Evolutionary conservation across 1,140 invertebrate genomes (phyloP).

Genomic region (Trypoxylus dichotomus): DNA sequence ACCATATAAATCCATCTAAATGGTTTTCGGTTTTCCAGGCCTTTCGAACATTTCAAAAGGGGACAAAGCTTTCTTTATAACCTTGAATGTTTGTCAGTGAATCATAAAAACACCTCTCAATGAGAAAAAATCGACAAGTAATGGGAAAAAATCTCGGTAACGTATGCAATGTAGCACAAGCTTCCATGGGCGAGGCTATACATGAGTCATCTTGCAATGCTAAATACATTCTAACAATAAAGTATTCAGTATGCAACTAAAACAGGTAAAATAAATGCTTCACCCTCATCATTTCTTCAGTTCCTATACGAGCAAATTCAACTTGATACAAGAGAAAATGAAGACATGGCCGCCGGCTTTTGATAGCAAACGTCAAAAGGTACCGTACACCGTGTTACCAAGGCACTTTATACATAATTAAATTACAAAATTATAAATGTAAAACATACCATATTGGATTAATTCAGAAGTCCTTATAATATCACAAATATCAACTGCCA

Average conservation of each 20-base stretch:
- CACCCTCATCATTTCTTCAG: background rate
- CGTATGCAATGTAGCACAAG: conserved; percentile 27
- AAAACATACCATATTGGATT: conserved; percentile 51
- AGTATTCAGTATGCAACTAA: background rate
- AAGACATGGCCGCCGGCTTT: conserved; percentile 41
- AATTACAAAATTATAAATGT: background rate
- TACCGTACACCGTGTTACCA: background rate
- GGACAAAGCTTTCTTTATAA: conserved; percentile 18
- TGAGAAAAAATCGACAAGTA: background rate
- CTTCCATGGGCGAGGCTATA: conserved; percentile 34
- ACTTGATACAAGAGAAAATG: background rate
- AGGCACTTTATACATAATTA: background rate
- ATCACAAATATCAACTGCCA: conserved; percentile 46
- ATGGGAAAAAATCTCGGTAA: conserved; percentile 19
- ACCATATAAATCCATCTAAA: conserved; percentile 29
- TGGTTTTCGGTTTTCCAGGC: background rate
- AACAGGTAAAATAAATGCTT: background rate
- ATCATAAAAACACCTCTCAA: conserved; percentile 13
- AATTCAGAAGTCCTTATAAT: conserved; percentile 44
- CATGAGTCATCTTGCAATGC: conserved; percentile 31
- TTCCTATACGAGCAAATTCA: background rate
- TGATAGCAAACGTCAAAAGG: background rate
- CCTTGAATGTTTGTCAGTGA: conserved; percentile 15
- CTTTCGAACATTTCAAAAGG: background rate
- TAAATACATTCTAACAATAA: conserved; percentile 14